phyloP scores from a whole-genome alignment of 2,888 invertebrate genomes.

The Conomelus anceps region DNA sequence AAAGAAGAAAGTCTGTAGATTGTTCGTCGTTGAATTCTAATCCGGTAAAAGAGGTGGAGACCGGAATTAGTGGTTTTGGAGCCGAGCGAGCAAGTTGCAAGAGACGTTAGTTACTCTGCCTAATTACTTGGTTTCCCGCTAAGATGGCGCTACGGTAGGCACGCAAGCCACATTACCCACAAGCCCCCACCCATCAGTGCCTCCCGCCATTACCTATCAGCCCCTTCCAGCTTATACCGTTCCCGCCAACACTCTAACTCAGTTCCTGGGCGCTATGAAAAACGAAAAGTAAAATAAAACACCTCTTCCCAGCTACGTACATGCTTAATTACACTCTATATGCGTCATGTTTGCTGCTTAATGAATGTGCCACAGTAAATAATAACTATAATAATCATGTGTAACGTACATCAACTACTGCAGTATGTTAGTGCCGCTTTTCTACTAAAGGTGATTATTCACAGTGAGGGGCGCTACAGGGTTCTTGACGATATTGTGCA shows the following conservation, averaged over 20 bases:
- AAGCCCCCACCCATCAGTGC: neutral
- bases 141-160: neutral
- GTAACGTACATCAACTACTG: neutral
- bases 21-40: too few species aligned
- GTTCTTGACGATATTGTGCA: neutral
- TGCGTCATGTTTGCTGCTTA: neutral
- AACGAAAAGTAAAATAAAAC: neutral
- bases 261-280: neutral
- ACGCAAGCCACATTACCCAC: neutral
- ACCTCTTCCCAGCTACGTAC: neutral
- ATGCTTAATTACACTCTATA: neutral
- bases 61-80: too few species aligned
- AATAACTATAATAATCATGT: neutral
- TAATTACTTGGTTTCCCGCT: neutral
- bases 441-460: neutral
- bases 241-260: neutral
- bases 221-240: neutral
- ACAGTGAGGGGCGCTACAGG: neutral
- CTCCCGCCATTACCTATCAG: neutral
- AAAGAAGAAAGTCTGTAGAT: too few species aligned
- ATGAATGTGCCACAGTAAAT: neutral
- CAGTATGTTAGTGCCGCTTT: neutral
- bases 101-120: neutral
- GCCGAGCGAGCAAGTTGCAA: too few species aligned
- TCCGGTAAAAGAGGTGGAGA: too few species aligned